phyloP scores from a whole-genome alignment of 2,888 invertebrate species.

The Cantharis rufa region DNA sequence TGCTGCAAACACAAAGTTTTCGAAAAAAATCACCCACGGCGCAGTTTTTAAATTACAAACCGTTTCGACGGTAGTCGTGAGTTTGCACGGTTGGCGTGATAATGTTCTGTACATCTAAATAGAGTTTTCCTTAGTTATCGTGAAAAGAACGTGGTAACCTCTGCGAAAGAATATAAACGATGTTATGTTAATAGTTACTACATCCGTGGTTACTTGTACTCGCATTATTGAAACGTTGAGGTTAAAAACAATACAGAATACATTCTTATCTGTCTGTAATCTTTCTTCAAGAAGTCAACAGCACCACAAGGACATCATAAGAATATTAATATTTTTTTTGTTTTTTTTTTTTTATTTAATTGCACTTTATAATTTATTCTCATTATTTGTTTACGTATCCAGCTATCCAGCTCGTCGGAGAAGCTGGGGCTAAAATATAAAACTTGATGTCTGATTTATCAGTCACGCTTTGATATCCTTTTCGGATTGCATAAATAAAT shows the following conservation, averaged over 20 bases:
- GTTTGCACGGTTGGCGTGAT: too few species aligned
- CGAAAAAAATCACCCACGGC: too few species aligned
- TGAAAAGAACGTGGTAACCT: too few species aligned
- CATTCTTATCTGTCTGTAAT: not conserved
- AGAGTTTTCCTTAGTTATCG: too few species aligned
- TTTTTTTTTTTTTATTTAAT: not conserved
- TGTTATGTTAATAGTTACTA: too few species aligned
- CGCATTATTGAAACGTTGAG: not conserved
- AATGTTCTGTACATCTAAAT: too few species aligned
- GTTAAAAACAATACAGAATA: not conserved
- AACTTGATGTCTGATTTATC: too few species aligned
- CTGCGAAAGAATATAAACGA: too few species aligned
- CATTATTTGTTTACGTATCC: not conserved
- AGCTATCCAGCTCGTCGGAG: not conserved
- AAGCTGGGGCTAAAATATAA: not conserved
- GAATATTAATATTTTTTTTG: not conserved
- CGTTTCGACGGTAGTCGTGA: too few species aligned
- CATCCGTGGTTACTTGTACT: too few species aligned
- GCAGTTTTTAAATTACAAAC: too few species aligned
- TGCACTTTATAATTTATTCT: not conserved
- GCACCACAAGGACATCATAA: not conserved
- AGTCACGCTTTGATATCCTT: not conserved
- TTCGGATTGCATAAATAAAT: not conserved
- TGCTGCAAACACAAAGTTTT: too few species aligned
- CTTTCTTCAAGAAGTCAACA: not conserved